Base-by-base conservation (phyloP, 1,140 invertebrate genomes). In the Epicauta chinensis region DNA sequence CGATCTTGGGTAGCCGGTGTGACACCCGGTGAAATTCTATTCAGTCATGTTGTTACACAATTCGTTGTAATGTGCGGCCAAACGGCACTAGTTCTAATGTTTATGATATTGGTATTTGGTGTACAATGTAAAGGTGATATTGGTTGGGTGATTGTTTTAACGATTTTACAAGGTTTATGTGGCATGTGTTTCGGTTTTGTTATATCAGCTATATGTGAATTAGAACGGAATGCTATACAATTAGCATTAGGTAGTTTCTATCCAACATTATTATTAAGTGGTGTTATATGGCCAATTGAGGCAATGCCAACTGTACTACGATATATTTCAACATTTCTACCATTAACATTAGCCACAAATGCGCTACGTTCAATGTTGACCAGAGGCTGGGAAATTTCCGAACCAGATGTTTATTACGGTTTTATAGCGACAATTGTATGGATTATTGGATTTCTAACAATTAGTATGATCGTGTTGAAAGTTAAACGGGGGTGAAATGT, bases 181-280 rank as follows among this genome's bases (percentile, higher is more conserved):
- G 94, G 93, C 60, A 97, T 97, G 93, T 89, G 88, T 64, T 93
- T 93, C 69, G 87, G 87, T 41, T 88, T 97, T 71, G 85, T 96
- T n/a, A 94, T 95, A 59, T 96, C 92, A 4, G 87, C 90, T 7
- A 80, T 93, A 17, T 93, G 91, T 71, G 89, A 93, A 64, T 80
- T 93, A 53, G 93, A 97, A 74, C 82, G 89, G 52, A 93, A 93
- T 68, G 93, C 93, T 11, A 96, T 96, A 59, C 93, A 97, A 71
- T 70, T 96, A 45, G 90, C 93, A 2, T 76, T 97, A 9, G 93
- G 93, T 38, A 93, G 90, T 53, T 96, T 97, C 73, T 95, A 97
- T 72, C 93, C 93, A 2, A 93, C 91, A 32, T 77, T 97, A 14
- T 75, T 96, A 55, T 78, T 95, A 3, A 91, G 89, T 64, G 87